Evolutionary conservation across 2,888 invertebrate genomes (phyloP), one percentile per base, ranked within the genome.

Genomic region (Hylaea fasciaria): DNA sequence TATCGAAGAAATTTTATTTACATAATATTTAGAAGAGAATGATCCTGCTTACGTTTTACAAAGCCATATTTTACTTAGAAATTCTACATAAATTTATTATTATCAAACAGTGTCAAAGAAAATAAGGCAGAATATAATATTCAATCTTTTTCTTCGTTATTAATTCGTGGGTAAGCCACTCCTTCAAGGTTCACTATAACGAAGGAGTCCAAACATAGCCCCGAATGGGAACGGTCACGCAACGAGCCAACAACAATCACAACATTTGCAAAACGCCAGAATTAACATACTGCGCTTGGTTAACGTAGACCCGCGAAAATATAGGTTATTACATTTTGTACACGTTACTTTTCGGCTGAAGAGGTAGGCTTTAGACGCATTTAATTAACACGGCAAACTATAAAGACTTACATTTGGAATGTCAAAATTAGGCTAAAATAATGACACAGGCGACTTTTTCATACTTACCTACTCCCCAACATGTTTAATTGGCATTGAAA

Each of bases 141-240:
- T 62, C 35, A 59, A 60, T 57, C 46, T 62, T 54, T 61, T 56
- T 46, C 57, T 22, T 22, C 22, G 22, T 22, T 22, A 22, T 22
- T 53, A 61, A 66, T 62, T 55, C 45, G 41, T 58, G 51, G 60
- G 55, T 68, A 62, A 66, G 74, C 76, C 78, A 73, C 77, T 72
- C 77, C 77, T 78, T 71, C 73, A 75, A 77, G 75, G 74, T 75
- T 72, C 63, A 68, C 76, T 72, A 76, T 81, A 85, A 81, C 74
- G 74, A 77, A 78, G 74, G 78, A 82, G 76, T 71, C 58, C 66
- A 76, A 80, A 82, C 73, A 74, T 71, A 62, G 65, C 69, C 51
- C 39, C 73, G 80, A 84, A 85, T 85, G 79, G 72, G 72, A 71
- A 64, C 62, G 55, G 82, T 82, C 86, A 87, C 85, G 85, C 85